Base-by-base conservation (phyloP, 2,797 vertebrate genomes). In the Schizopygopsis malacanthus region DNA sequence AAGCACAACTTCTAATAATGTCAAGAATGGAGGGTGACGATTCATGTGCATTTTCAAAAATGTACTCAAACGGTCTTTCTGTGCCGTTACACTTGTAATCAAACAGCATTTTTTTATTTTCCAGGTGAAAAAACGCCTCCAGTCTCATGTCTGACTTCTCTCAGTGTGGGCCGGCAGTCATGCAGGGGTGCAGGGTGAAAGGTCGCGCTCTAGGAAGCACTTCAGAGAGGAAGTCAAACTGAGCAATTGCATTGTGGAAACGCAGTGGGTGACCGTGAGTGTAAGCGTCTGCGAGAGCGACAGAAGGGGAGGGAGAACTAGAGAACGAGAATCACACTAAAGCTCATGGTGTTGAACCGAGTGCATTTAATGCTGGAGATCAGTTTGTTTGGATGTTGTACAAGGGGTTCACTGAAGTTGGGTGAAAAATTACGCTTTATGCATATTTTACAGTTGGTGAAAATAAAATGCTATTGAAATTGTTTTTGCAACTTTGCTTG, bases 121-220 rank as follows among this genome's bases (percentile, higher is more conserved):
- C 15, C 77, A 73, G 78, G 69, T 85, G 69, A 85, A 65, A 72
- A 33, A 71, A 16, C 11, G 39, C 50, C 67, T 79, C 39, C 11
- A 37, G 76, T 45, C 41, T 82, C 33, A 2, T 43, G 28, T 56
- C 67, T 80, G 76, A 85, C 54, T 76, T 65, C 67, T 85, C 84
- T 84, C 75, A 33, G 69, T 78, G 80, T 71, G 47, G 50, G 79
- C 10, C 1, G 33, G 45, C 71, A 45, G 47, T 70, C 63, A 41
- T 15, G 12, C 50, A 39, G 67, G 83, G 77, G 65, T 28, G 39
- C 65, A 33, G 76, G 81, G 81, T 86, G 39, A 86, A 83, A 86
- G 85, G 85, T 86, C 41, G 61, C 63, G 63, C 72, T 78, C 85
- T 75, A 82, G 85, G 85, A 86, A 82, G 63, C 85, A 83, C 65